phyloP scores from a whole-genome alignment of 1,140 invertebrate genomes.

The Eufriesea mexicana region DNA sequence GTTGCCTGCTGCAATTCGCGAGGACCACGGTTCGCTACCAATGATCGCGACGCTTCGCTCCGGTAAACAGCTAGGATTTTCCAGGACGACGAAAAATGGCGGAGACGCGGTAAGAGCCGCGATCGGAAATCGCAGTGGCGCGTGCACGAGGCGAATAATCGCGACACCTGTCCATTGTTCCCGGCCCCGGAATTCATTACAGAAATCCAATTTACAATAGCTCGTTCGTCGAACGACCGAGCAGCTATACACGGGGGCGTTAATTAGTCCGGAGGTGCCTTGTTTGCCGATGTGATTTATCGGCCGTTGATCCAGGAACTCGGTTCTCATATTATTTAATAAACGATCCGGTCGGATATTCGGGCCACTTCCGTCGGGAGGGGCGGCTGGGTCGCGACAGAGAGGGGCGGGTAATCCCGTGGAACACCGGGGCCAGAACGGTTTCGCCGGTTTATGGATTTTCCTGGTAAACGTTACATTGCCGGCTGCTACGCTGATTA shows the following conservation, averaged over 20 bases:
- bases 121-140: background rate
- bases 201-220: slow-evolving; percentile 40
- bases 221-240: slow-evolving; percentile 6
- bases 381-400: background rate
- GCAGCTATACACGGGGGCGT: slow-evolving; percentile 13
- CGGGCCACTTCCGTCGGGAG: slow-evolving; percentile 15
- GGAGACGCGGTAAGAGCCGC: background rate
- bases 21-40: too few species aligned
- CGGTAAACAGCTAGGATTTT: too few species aligned
- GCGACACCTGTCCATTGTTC: slow-evolving; percentile 29
- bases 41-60: too few species aligned
- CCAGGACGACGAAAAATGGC: too few species aligned
- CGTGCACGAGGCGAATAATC: background rate
- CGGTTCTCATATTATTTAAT: slow-evolving; percentile 52
- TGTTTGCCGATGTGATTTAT: slow-evolving; percentile 48
- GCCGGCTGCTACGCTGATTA: slow-evolving; percentile 33
- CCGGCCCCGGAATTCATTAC: slow-evolving; percentile 28
- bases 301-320: slow-evolving; percentile 46
- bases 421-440: background rate
- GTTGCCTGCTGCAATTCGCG: too few species aligned
- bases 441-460: slow-evolving; percentile 35
- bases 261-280: slow-evolving; percentile 53
- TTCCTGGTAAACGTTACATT: slow-evolving; percentile 30
- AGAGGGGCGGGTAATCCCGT: slow-evolving; percentile 14
- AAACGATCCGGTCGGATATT: slow-evolving; percentile 49